Conservation (phyloP, 2,113 vertebrate species). For the Ceyx melanurus region DNA sequence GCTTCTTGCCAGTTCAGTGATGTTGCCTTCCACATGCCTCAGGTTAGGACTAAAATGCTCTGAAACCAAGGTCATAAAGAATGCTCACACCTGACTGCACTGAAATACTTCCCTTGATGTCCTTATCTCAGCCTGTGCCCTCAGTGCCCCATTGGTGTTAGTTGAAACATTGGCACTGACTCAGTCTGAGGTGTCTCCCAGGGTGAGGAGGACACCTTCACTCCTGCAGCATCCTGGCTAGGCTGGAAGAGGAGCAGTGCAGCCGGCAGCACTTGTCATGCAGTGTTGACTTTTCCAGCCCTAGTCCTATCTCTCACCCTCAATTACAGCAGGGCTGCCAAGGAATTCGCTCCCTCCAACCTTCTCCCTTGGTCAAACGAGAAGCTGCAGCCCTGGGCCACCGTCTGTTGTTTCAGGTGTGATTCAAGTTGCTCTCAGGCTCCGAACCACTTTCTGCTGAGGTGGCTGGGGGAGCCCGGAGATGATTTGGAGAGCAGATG, state of each 20-base stretch:
- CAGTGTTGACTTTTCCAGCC: not conserved
- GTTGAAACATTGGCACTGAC: not conserved
- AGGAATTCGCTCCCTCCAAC: accelerated
- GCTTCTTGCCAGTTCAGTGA: not conserved
- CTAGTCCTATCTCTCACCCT: not conserved
- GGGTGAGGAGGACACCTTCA: not conserved
- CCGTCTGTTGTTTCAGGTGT: not conserved
- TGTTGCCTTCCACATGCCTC: not conserved
- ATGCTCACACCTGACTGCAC: not conserved
- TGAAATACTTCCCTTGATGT: not conserved
- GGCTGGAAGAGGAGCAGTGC: not conserved
- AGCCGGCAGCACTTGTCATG: not conserved
- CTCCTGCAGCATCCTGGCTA: not conserved
- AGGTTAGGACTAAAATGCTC: not conserved
- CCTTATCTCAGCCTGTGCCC: not conserved
- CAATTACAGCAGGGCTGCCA: not conserved
- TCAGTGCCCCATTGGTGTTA: not conserved
- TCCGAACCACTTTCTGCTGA: accelerated
- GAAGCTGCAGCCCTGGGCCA: not conserved
- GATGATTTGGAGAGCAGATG: not conserved
- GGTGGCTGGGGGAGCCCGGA: not conserved
- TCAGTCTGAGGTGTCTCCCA: not conserved
- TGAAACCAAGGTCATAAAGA: not conserved
- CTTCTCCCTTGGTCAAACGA: not conserved
- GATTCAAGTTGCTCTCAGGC: accelerated